Percentiles rank a stretch among this genome's conserved stretches.
phyloP scores from a whole-genome alignment of 2,797 vertebrate species.

The Catharus ustulatus region DNA sequence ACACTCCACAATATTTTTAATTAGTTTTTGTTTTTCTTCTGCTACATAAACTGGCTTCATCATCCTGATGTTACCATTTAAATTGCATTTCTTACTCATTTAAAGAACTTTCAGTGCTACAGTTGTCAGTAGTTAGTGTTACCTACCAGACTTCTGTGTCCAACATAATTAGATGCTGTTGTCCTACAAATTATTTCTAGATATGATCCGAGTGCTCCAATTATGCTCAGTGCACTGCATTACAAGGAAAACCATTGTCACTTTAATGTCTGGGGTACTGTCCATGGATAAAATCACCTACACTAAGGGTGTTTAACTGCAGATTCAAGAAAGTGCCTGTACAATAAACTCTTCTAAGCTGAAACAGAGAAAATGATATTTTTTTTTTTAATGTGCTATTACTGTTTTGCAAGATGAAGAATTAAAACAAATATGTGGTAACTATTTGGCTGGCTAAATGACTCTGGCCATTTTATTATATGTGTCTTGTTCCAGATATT shows the following conservation, averaged over 20 bases:
- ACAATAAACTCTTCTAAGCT: background rate
- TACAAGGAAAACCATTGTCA: background rate
- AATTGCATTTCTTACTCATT: constrained; percentile 27
- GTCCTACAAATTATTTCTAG: constrained; percentile 58
- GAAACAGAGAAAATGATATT: background rate
- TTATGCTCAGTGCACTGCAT: background rate
- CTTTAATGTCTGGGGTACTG: background rate
- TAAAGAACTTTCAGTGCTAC: background rate
- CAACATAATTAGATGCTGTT: constrained; percentile 35
- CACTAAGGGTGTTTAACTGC: background rate
- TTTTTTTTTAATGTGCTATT: background rate
- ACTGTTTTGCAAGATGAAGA: background rate
- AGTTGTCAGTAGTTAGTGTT: constrained; percentile 12
- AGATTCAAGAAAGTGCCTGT: background rate
- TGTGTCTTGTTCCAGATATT: background rate
- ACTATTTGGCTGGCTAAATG: background rate
- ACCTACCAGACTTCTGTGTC: background rate
- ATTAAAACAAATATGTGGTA: background rate
- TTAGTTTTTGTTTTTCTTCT: constrained; percentile 41
- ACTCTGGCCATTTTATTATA: background rate
- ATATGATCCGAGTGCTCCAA: background rate
- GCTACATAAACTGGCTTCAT: constrained; percentile 7
- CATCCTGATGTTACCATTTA: constrained; percentile 8
- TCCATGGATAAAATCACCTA: background rate
- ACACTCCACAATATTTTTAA: constrained; percentile 19